Percentiles rank a stretch among this genome's conserved stretches.
Conservation (phyloP, 2,888 invertebrate species). For the Acleris laterana region DNA sequence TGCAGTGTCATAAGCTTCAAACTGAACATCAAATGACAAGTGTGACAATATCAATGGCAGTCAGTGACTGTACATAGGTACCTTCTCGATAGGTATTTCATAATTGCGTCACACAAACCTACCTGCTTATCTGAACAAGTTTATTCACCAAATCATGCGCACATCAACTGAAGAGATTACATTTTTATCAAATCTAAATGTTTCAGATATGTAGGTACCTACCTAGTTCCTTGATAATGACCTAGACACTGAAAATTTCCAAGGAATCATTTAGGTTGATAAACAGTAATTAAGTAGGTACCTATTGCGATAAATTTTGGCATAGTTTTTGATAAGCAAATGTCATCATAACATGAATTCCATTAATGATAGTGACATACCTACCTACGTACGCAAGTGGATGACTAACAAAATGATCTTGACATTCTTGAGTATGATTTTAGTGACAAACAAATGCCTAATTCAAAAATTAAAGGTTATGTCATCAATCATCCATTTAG, state of each 20-base stretch:
- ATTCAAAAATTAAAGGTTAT: too few relatives aligned
- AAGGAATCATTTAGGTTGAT: slow-evolving; percentile 23
- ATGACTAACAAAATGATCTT: neutral
- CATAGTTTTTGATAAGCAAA: slow-evolving; percentile 21
- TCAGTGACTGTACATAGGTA: too few relatives aligned
- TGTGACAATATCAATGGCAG: too few relatives aligned
- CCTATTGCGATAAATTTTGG: slow-evolving; percentile 21
- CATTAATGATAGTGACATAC: slow-evolving; percentile 16
- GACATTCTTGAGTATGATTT: too few relatives aligned
- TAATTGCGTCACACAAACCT: neutral
- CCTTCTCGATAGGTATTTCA: too few relatives aligned
- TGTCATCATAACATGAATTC: slow-evolving; percentile 10
- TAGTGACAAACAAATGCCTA: too few relatives aligned
- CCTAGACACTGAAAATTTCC: slow-evolving; percentile 41
- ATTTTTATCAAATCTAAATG: slow-evolving; percentile 59
- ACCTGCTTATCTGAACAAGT: slow-evolving; percentile 2
- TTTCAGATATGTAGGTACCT: too few relatives aligned
- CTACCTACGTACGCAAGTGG: neutral
- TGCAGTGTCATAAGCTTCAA: too few relatives aligned
- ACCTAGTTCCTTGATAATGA: slow-evolving; percentile 57
- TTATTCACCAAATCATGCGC: slow-evolving; percentile 47
- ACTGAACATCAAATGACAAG: too few relatives aligned
- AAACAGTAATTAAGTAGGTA: slow-evolving; percentile 12
- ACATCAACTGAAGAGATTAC: slow-evolving; percentile 52
- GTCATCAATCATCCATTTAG: too few relatives aligned